Base-by-base conservation (phyloP, 2,797 vertebrate species). In the Macropodus opercularis region DNA sequence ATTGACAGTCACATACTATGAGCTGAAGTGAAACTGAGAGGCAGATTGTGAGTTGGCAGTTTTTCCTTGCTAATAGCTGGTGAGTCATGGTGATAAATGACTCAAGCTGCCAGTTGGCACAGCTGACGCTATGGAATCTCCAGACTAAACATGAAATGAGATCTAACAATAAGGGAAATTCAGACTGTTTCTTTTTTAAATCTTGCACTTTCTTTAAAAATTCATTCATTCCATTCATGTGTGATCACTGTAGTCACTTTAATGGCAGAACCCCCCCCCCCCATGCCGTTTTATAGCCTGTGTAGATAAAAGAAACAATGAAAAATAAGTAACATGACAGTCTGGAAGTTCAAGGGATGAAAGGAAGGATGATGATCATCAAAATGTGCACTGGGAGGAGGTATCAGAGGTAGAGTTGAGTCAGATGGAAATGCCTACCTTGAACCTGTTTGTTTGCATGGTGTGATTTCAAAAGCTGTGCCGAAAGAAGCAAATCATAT, bases 391-490 rank as follows among this genome's bases (percentile, higher is more conserved):
- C n/a, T 0, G 36, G 63, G 17, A 78, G 36, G 58, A 2, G 63
- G 53, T 26, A 12, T 73, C 55, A 58, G 27, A 75, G 69, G 62
- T 3, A 67, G 79, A 76, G 69, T 0, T 15, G 50, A 72, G 66
- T 69, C 84, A 77, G 77, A 91, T 85, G 87, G 23, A 89, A 80
- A 85, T 87, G 92, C 96, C 94, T 98, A 99, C 97, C 97, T 99
- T 96, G 94, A 89, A 88, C 93, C 92, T 95, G 94, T 95, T 94
- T 95, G 91, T 96, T 95, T 95, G 95, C 95, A 93, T 98, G 96
- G 90, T 96, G 96, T 93, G 96, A 96, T 98, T 98, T 98, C 97
- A 98, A 96, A 96, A 96, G 96, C 97, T 99, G 97, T 94, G 90
- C 86, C 92, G 93, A 94, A 90, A 93, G 93, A 92, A 89, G 87